Percentiles rank a stretch among this genome's conserved stretches.
phyloP scores from a whole-genome alignment of 2,113 vertebrate species.

The Gymnarchus niloticus region DNA sequence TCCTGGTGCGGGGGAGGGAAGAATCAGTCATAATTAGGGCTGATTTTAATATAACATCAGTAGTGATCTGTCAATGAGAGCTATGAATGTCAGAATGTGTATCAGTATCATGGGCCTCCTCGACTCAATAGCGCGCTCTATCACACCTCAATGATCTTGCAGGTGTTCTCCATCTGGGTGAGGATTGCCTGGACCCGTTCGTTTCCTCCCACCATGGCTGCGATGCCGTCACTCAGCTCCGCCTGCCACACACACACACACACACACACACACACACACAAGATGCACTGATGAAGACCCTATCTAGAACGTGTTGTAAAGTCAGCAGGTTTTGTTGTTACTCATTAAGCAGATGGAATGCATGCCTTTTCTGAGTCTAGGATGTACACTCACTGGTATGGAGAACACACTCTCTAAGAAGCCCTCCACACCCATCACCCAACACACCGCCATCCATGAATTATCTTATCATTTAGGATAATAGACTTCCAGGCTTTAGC shows the following conservation, averaged over 20 bases:
- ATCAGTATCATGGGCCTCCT: not conserved
- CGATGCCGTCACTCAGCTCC: slow-evolving; percentile 51
- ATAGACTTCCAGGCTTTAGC: not conserved
- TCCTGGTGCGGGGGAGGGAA: slow-evolving; percentile 49
- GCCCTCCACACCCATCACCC: not conserved
- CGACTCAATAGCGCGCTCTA: not conserved
- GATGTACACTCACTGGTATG: not conserved
- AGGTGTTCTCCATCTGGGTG: slow-evolving; percentile 45
- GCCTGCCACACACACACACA: slow-evolving; percentile 22
- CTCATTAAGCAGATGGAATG: not conserved
- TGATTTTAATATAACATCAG: not conserved
- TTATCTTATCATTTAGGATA: not conserved
- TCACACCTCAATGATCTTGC: slow-evolving; percentile 45
- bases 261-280: slow-evolving; percentile 2
- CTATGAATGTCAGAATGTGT: not conserved
- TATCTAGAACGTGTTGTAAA: no score
- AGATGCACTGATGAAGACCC: no score
- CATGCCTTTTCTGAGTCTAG: not conserved
- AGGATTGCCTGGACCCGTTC: slow-evolving; percentile 40
- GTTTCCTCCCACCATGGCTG: slow-evolving; percentile 48
- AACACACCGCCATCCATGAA: no score
- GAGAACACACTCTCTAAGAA: not conserved
- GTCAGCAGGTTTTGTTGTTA: not conserved
- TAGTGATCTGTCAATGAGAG: not conserved
- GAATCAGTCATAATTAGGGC: no score